These are phyloP conservation scores for Penaeus indicus DNA, from an alignment of 1,140 invertebrate species.

Conservation along the genomic window DNA sequence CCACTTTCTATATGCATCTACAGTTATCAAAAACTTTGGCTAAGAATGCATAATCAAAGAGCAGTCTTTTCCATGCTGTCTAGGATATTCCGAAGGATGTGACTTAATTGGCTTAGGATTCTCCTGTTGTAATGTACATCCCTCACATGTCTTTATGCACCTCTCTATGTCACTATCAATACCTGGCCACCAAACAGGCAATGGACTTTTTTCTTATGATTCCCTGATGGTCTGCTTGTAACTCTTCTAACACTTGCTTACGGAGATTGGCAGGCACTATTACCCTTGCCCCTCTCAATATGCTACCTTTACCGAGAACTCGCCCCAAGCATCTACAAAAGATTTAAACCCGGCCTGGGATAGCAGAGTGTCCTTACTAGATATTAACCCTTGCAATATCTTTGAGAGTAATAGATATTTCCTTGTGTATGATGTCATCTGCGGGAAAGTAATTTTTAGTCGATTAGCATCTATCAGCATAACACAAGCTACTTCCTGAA, in stretches of 20 bases:
- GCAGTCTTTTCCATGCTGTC: too few species aligned
- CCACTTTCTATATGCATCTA: too few species aligned
- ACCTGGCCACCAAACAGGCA: conserved; percentile 35
- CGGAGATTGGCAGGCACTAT: neutral
- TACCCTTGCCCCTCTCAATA: neutral
- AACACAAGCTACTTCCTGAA: neutral
- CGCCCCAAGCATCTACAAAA: too few species aligned
- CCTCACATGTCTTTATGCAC: too few species aligned
- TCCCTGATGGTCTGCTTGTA: conserved; percentile 38
- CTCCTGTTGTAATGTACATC: too few species aligned
- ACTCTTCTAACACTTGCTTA: neutral
- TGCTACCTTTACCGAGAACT: neutral
- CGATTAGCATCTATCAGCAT: neutral
- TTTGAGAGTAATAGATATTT: neutral
- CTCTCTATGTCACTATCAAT: conserved; percentile 21
- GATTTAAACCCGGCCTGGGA: too few species aligned
- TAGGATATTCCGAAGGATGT: neutral
- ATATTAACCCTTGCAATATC: neutral
- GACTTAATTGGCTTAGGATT: neutral
- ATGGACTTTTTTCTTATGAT: neutral
- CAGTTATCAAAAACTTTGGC: neutral
- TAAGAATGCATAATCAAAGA: conserved; percentile 37
- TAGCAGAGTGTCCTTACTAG: neutral
- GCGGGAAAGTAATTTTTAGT: neutral
- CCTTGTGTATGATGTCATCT: neutral